Conservation (phyloP, 92 coral and sea anemone species). For the Siderastrea siderea region DNA sequence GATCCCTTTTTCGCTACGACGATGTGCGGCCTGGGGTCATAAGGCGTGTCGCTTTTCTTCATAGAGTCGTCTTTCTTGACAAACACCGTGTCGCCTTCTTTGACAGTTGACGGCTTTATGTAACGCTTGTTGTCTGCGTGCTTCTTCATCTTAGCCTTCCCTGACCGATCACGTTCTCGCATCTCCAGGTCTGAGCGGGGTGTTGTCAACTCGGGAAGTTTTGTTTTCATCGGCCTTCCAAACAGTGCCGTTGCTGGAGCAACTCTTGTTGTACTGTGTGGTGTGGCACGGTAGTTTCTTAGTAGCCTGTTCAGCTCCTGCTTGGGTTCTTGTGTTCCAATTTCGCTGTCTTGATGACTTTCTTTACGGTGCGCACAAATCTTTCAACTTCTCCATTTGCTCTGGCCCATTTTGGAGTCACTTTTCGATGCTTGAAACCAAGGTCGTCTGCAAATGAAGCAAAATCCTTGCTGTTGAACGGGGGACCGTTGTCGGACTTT, state of each 20-base stretch:
- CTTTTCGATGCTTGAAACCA: slow-evolving; percentile 69
- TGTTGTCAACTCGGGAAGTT: slow-evolving; percentile 48
- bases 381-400: slow-evolving; percentile 80
- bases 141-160: slow-evolving; percentile 59
- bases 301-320: slow-evolving; percentile 56
- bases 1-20: no score
- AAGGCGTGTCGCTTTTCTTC: no score
- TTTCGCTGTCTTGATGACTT: slow-evolving; percentile 49
- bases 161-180: slow-evolving; percentile 23
- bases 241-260: slow-evolving; percentile 68
- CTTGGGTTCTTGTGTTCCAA: slow-evolving; percentile 42
- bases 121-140: slow-evolving; percentile 53
- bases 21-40: no score
- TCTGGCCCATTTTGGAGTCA: slow-evolving; percentile 74
- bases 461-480: slow-evolving; percentile 66
- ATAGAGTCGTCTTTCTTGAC: no score
- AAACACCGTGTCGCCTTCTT: no score
- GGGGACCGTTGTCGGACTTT: slow-evolving; percentile 69
- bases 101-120: no score
- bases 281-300: slow-evolving; percentile 71
- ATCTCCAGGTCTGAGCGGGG: slow-evolving; percentile 29
- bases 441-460: slow-evolving; percentile 48
- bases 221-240: slow-evolving; percentile 63
- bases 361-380: slow-evolving; percentile 56
- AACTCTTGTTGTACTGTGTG: slow-evolving; percentile 68